A percentile compares a stretch with the other conserved stretches of the same genome.
Conservation (phyloP, 2,888 invertebrate genomes). For the Micropterix aruncella region DNA sequence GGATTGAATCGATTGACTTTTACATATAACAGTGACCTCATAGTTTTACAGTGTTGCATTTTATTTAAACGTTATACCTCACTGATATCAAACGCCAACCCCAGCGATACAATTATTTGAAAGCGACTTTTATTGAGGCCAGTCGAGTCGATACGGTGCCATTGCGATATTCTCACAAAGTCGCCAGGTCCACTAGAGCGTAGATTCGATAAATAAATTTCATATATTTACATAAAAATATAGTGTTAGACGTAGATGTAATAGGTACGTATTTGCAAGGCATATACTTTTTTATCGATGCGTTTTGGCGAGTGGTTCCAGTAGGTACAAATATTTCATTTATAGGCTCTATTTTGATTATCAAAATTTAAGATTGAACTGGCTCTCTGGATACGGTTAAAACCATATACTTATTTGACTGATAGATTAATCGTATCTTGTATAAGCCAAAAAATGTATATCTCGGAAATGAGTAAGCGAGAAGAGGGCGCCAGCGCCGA, state of each 20-base stretch:
- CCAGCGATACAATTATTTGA: too few relatives aligned
- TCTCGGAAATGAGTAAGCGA: too few relatives aligned
- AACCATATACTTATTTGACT: not conserved
- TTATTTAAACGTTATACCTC: not conserved
- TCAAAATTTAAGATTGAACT: too few relatives aligned
- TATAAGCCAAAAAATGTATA: too few relatives aligned
- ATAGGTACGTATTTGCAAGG: not conserved
- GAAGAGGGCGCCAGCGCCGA: too few relatives aligned
- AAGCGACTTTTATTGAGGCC: too few relatives aligned
- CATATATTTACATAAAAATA: conserved; percentile 5
- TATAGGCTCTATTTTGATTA: conserved; percentile 4
- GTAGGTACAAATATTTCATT: conserved; percentile 1
- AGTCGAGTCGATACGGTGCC: not conserved
- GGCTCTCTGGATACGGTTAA: too few relatives aligned
- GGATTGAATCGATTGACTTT: conserved; percentile 24
- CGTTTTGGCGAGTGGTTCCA: not conserved
- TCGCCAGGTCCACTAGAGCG: not conserved
- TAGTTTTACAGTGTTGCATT: not conserved
- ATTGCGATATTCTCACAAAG: not conserved
- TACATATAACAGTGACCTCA: not conserved
- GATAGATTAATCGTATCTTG: not conserved
- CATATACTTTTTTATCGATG: not conserved
- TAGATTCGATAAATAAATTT: conserved; percentile 2
- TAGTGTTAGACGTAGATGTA: conserved; percentile 8
- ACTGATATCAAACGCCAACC: not conserved